Conservation (phyloP, 2,888 invertebrate genomes). For the Muscina levida region DNA sequence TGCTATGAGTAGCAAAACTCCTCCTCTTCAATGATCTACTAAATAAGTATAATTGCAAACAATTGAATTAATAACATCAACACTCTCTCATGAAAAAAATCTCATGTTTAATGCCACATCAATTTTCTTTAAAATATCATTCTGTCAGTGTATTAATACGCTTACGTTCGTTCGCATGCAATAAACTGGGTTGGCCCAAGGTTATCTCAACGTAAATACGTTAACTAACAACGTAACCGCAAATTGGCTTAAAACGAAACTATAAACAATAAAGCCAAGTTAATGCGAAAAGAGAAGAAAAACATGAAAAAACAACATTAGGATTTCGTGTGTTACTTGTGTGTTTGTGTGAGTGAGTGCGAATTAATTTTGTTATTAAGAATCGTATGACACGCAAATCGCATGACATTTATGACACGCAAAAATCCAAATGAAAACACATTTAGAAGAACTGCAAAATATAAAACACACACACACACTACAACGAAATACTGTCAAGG, state of each 20-base stretch:
- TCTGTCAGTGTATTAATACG: too few species aligned
- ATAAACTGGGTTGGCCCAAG: constrained; percentile 8
- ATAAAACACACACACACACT: constrained; percentile 4
- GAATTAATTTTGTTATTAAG: constrained; percentile 47
- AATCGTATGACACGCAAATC: constrained; percentile 55
- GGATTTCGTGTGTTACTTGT: neutral
- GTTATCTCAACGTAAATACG: constrained; percentile 23
- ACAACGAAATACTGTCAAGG: constrained; percentile 34
- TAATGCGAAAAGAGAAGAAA: constrained; percentile 5
- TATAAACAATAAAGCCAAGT: constrained; percentile 13
- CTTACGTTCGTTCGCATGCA: neutral
- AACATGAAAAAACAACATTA: constrained; percentile 10
- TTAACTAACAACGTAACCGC: constrained; percentile 10
- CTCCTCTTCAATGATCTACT: too few species aligned
- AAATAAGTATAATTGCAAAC: too few species aligned
- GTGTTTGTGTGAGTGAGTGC: constrained; percentile 5
- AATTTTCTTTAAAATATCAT: too few species aligned
- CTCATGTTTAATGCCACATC: too few species aligned
- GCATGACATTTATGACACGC: constrained; percentile 56
- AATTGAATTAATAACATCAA: too few species aligned
- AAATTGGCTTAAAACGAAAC: constrained; percentile 23
- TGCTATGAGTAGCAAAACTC: too few species aligned
- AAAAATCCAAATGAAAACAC: constrained; percentile 13
- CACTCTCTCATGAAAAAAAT: too few species aligned
- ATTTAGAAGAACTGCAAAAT: neutral